Evolutionary conservation across 2,888 invertebrate species (phyloP).

Genomic region (Itoplectis maculator): DNA sequence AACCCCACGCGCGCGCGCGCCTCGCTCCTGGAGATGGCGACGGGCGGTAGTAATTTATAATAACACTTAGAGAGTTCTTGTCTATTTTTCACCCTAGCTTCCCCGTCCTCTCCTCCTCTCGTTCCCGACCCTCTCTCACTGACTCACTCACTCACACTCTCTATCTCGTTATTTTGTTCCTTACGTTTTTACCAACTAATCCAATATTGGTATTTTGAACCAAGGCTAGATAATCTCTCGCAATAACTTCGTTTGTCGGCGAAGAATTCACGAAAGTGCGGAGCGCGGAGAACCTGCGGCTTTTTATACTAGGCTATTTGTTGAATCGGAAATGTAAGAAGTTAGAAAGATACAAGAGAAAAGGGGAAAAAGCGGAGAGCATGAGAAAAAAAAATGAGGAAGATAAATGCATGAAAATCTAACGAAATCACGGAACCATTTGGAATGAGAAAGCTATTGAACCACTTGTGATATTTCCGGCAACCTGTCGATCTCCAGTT

Average conservation of each 20-base stretch:
- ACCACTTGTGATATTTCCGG: conserved; percentile 70
- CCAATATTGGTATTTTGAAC: conserved; percentile 59
- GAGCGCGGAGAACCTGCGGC: conserved; percentile 36
- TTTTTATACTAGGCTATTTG: conserved; percentile 63
- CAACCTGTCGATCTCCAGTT: conserved; percentile 76
- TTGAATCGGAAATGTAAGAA: conserved; percentile 46
- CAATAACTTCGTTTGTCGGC: conserved; percentile 33
- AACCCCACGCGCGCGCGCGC: conserved; percentile 27
- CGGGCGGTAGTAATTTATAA: conserved; percentile 60
- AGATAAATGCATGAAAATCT: conserved; percentile 26
- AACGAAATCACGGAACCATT: conserved; percentile 59
- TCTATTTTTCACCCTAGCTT: conserved; percentile 39
- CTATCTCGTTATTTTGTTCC: conserved; percentile 33
- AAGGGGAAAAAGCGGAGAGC: conserved; percentile 22
- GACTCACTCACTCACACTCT: conserved; percentile 23
- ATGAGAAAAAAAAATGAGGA: conserved; percentile 22
- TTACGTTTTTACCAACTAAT: conserved; percentile 53
- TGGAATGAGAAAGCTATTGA: conserved; percentile 51
- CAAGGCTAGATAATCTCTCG: conserved; percentile 41
- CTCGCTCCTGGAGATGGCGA: conserved; percentile 59
- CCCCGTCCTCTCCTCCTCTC: neutral
- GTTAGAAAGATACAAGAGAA: neutral
- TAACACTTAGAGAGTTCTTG: conserved; percentile 60
- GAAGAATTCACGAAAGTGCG: conserved; percentile 28
- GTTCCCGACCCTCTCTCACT: conserved; percentile 1